phyloP scores from a whole-genome alignment of 2,888 invertebrate genomes.

The Andrena bicolor region DNA sequence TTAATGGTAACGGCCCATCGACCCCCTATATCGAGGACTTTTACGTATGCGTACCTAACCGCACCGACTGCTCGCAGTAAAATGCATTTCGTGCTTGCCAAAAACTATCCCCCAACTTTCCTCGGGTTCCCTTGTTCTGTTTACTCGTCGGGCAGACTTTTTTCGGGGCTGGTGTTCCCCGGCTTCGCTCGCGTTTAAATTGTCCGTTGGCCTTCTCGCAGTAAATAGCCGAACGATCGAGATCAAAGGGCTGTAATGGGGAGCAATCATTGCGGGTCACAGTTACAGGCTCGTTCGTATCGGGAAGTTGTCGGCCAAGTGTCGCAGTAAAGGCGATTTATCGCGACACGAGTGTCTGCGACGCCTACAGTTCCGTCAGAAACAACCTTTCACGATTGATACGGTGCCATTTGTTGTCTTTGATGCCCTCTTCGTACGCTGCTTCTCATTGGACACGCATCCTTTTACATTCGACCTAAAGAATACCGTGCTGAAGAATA shows the following conservation, averaged over 20 bases:
- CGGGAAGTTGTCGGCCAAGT: constrained; percentile 40
- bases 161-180: background rate
- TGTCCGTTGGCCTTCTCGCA: constrained; percentile 18
- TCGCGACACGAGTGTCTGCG: constrained; percentile 25
- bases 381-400: constrained; percentile 9
- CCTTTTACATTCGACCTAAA: too few species aligned
- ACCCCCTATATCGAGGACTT: constrained; percentile 14
- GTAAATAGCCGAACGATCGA: constrained; percentile 30
- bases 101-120: constrained; percentile 3
- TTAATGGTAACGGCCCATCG: constrained; percentile 23
- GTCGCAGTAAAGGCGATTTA: constrained; percentile 59
- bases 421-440: too few species aligned
- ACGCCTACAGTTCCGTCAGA: constrained; percentile 36
- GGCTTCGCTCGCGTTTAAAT: background rate
- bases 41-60: constrained; percentile 18
- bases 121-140: background rate
- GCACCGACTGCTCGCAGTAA: background rate
- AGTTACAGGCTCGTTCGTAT: constrained; percentile 37
- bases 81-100: constrained; percentile 2
- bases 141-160: background rate
- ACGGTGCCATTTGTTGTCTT: background rate
- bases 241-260: constrained; percentile 42
- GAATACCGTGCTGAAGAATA: background rate
- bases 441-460: too few species aligned
- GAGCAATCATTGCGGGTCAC: constrained; percentile 48